Evolutionary conservation across 2,113 vertebrate genomes (phyloP).

Genomic region (Syngnathus floridae): DNA sequence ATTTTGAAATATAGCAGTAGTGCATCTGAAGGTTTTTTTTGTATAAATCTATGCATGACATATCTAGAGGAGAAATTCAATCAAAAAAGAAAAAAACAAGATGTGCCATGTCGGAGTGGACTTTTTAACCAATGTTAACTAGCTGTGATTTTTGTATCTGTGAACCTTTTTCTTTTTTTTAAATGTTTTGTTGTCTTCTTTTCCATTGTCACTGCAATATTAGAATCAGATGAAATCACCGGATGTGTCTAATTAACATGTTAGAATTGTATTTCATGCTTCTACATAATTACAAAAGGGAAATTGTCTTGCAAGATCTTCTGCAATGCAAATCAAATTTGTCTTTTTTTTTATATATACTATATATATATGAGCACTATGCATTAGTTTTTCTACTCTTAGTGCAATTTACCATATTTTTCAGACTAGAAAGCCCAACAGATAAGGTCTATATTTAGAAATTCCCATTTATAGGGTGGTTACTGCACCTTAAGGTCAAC

Average conservation of each 20-base stretch:
- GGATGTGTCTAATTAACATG: constrained; percentile 22
- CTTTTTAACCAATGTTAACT: constrained; percentile 6
- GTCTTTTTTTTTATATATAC: constrained; percentile 9
- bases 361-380: constrained; percentile 68
- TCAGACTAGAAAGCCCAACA: too few species aligned
- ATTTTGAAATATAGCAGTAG: constrained; percentile 24
- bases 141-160: constrained; percentile 15
- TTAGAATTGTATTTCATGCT: constrained; percentile 38
- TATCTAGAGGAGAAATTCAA: constrained; percentile 27
- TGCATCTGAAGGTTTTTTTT: constrained; percentile 50
- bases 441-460: too few species aligned
- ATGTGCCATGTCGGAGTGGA: constrained; percentile 23
- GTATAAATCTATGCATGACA: constrained; percentile 71
- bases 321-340: constrained; percentile 21
- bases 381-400: constrained; percentile 58
- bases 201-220: constrained; percentile 8
- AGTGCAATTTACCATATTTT: constrained; percentile 37
- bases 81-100: neutral
- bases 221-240: constrained; percentile 19
- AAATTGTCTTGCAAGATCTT: constrained; percentile 48
- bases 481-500: too few species aligned
- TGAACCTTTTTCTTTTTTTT: constrained; percentile 29
- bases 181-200: constrained; percentile 13
- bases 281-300: constrained; percentile 41
- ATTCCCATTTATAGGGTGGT: too few species aligned